Percentiles rank a stretch among this genome's conserved stretches.
phyloP scores from a whole-genome alignment of 1,140 invertebrate genomes.

The Trachelipus rathkii region DNA sequence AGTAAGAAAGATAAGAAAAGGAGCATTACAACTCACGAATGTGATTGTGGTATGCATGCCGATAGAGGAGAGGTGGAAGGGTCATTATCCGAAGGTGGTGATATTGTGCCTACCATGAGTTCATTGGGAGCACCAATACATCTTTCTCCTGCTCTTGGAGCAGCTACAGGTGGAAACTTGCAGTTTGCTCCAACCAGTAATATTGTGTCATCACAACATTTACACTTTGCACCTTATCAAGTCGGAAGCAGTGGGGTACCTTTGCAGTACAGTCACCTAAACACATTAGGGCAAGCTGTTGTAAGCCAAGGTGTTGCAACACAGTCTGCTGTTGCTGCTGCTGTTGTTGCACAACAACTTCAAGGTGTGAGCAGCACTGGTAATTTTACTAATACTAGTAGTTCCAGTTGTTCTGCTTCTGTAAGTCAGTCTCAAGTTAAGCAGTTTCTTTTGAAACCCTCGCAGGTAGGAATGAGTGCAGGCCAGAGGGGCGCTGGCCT shows the following conservation, averaged over 20 bases:
- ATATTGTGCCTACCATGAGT: conserved; percentile 31
- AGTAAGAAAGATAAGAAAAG: conserved; percentile 42
- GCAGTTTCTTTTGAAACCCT: conserved; percentile 35
- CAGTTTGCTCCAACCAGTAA: conserved; percentile 37
- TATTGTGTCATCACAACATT: conserved; percentile 34
- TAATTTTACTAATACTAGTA: background rate
- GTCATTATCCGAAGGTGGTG: conserved; percentile 10
- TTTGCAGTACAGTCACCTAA: conserved; percentile 35
- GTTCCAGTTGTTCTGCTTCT: conserved; percentile 23
- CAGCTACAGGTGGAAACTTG: conserved; percentile 31
- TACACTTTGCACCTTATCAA: conserved; percentile 40
- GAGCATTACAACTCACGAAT: conserved; percentile 37
- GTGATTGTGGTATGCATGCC: conserved; percentile 37
- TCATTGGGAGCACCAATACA: conserved; percentile 32
- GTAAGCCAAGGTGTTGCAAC: conserved; percentile 17
- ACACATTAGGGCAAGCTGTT: conserved; percentile 47
- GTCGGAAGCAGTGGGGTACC: conserved; percentile 35
- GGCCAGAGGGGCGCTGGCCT: conserved; percentile 24
- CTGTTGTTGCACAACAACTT: conserved; percentile 19
- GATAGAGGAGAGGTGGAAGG: conserved; percentile 21
- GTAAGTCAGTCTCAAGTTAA: conserved; percentile 39
- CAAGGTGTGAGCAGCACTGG: conserved; percentile 17
- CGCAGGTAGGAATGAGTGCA: conserved; percentile 31
- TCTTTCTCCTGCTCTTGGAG: conserved; percentile 35
- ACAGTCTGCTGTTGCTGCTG: conserved; percentile 14